Evolutionary conservation across 2,113 vertebrate species (phyloP).

Genomic region (Aegotheles bennettii): DNA sequence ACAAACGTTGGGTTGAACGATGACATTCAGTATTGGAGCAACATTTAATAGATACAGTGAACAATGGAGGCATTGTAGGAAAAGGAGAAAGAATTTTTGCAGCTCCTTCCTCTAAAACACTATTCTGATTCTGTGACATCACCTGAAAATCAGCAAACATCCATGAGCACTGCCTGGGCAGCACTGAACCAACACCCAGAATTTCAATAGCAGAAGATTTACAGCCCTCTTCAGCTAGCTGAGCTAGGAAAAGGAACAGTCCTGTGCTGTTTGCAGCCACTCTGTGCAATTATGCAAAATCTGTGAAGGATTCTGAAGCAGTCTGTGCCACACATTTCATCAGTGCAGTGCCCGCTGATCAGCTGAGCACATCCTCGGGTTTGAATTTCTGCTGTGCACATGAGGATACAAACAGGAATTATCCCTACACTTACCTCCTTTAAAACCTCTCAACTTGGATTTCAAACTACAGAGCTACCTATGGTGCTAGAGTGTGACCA

Average conservation of each 20-base stretch:
- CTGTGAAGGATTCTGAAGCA: background rate
- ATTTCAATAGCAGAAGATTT: background rate
- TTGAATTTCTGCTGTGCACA: rapidly evolving
- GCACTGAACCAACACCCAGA: background rate
- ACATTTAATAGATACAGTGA: background rate
- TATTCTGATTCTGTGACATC: background rate
- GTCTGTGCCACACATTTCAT: rapidly evolving
- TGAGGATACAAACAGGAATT: background rate
- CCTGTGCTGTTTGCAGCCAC: background rate
- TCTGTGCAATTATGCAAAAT: background rate
- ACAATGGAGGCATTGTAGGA: background rate
- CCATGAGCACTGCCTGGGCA: background rate
- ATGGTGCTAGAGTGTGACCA: background rate
- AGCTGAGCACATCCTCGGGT: background rate
- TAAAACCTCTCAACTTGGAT: background rate
- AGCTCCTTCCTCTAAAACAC: background rate
- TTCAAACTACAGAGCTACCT: background rate
- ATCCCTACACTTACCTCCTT: background rate
- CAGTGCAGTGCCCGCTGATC: background rate
- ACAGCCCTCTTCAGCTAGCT: background rate
- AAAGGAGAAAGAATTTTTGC: background rate
- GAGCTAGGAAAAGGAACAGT: background rate
- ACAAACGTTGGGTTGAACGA: background rate
- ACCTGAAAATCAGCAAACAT: background rate
- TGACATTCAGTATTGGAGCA: background rate